A percentile compares a stretch with the other conserved stretches of the same genome.
phyloP scores from a whole-genome alignment of 92 coral and sea anemone genomes.

The Actinostola sp. region DNA sequence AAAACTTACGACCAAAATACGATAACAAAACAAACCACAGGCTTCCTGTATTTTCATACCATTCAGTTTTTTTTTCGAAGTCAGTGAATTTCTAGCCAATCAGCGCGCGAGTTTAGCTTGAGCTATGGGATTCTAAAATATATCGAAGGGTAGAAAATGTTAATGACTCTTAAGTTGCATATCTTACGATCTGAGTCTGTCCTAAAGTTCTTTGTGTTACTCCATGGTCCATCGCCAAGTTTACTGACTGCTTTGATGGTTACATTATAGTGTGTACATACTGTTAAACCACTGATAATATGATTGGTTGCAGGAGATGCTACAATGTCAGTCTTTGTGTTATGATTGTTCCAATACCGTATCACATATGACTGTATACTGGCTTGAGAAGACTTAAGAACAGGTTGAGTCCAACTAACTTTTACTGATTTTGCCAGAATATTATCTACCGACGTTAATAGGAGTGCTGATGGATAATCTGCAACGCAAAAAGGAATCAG shows the following conservation, averaged over 20 bases:
- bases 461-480: slow-evolving; percentile 43
- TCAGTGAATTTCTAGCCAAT: too few relatives aligned
- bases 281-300: slow-evolving; percentile 20
- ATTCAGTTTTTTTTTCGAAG: too few relatives aligned
- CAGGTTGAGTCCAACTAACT: slow-evolving; percentile 33
- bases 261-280: slow-evolving; percentile 40
- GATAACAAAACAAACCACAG: too few relatives aligned
- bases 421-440: slow-evolving; percentile 18
- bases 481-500: background rate
- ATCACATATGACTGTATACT: slow-evolving; percentile 9
- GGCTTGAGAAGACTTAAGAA: slow-evolving; percentile 15
- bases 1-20: too few relatives aligned
- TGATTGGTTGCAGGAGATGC: background rate
- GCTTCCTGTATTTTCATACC: too few relatives aligned
- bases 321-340: background rate
- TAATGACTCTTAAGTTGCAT: background rate
- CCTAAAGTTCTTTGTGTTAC: slow-evolving; percentile 19
- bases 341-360: slow-evolving; percentile 13
- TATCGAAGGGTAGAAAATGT: background rate
- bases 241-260: slow-evolving; percentile 37
- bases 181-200: slow-evolving; percentile 49
- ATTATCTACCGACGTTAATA: background rate
- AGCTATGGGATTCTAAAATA: background rate
- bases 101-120: too few relatives aligned
- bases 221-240: slow-evolving; percentile 62